Evolutionary conservation across 2,888 invertebrate genomes (phyloP), one percentile per base, ranked within the genome.

Genomic region (Latrodectus elegans): DNA sequence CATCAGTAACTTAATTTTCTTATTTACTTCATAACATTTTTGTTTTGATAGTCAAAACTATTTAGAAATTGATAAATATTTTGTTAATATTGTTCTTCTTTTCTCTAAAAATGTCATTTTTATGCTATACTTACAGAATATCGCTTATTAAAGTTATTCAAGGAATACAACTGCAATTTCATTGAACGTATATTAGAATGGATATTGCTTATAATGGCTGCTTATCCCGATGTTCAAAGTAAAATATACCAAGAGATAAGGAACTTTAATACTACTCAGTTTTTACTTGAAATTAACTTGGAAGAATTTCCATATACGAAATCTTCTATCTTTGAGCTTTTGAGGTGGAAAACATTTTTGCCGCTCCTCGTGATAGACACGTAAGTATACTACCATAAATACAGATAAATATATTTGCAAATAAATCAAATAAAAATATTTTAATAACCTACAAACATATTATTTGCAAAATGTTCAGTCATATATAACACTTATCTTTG

Each of bases 321-420:
- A 22, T 55, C 79, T 64, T 51, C 15, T n/a, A 64, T 72, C 12
- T 49, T 72, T 14, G 72, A 80, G 22, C 49, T 80, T 49, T 51
- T 80, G 51, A 71, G 79, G 51, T 72, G 79, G 79, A 53, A 53
- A n/a, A 64, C 49, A 12, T 53, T 60, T 49, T n/a, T 55, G 11
- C 71, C 79, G 22, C 38, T 80, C 15, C 64, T 8, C n/a, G 0
- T 38, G 22, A 6, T 80, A n/a, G n/a, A 64, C 22, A 55, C 22
- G 79, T 80, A 71, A 80, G 79, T 80, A 80, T 51, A 15, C 51
- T 8, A 10, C 8, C n/a, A 8, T 4, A 0, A 75, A n/a, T 68
- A 26, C 38, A 6, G 4, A 38, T 38, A 38, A 38, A 38, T 38
- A 38, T 6, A 6, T 38, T 38, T 6, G 4, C 38, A 1, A 38